Evolutionary conservation across 2,797 vertebrate species (phyloP), one percentile per base, ranked within the genome.

Genomic region (Sebastes reedi): DNA sequence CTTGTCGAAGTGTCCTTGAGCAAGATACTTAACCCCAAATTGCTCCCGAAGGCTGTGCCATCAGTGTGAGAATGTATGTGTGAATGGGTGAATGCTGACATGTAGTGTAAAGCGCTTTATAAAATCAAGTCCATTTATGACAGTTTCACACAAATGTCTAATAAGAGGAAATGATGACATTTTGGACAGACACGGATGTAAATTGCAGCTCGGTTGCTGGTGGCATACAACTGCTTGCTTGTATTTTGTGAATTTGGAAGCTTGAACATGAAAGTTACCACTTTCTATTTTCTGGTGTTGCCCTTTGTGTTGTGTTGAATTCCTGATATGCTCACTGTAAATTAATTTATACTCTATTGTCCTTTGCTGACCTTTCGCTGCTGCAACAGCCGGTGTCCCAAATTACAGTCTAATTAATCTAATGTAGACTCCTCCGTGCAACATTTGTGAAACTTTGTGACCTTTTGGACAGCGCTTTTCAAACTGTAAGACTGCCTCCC

Each of bases 301-400:
- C n/a, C 6, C 0, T 22, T 55, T 56, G 73, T 61, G 20, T 67
- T 32, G 4, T 9, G 22, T 56, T 29, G 14, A n/a, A 34, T 34
- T 64, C 54, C 18, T 20, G 12, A 3, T n/a, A 8, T 10, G 6
- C 7, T 59, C 58, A 18, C 27, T 3, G 3, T 30, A 4, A 50
- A 71, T 16, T 24, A 3, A 69, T 75, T 65, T 24, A 24, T 6
- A 42, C 25, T 73, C 14, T 55, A 1, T 34, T 20, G 29, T 62
- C 46, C 34, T 36, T 24, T 24, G 14, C 42, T 67, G 72, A 79
- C 61, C 55, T 79, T 79, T 72, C 7, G 3, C 81, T 32, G 66
- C 22, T 29, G 61, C 56, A 62, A 34, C 29, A 72, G 27, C 32
- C 9, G 6, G 25, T 10, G 54, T 75, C 81, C 75, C 81, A 52